Base-by-base conservation (phyloP, 2,888 invertebrate species). In the Hyles lineata region DNA sequence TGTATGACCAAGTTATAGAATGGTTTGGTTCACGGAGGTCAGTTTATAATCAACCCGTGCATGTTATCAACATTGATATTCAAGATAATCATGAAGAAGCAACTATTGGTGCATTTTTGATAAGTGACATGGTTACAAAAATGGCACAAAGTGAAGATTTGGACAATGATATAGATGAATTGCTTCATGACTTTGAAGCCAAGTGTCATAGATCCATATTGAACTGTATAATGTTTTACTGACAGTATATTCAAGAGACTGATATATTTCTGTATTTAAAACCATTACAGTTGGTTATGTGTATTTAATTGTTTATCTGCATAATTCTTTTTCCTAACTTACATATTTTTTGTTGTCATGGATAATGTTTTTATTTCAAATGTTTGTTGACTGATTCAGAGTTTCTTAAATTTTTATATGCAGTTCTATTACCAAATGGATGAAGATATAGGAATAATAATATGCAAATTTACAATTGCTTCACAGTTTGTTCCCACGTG, bases 71-170 rank as follows among this genome's bases (percentile, higher is more conserved):
- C 90, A 97, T 99, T 80, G 99, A 99, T 88, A 99, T 99, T 83
- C 99, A 98, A 90, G 99, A 99, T 94, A 99, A 99, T 93, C 99
- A 99, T 80, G 99, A 99, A 90, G 99, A 99, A 92, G 99, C 99
- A 0, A 98, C 99, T 4, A 97, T 99, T 86, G 99, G 99, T 78
- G 99, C 99, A 55, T 99, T 99, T 94, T 95, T 99, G 82, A 99
- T 99, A 79, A 98, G 98, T 92, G 99, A 99, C 92, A 96, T 99
- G 94, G 98, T 99, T 79, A 96, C 97, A 73, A 97, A 98, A 96
- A 96, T 99, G 95, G 96, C 97, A 21, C 97, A 97, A 88, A 97
- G 97, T 84, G 97, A 98, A 75, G 99, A 99, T 90, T 93, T 99
- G 85, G 99, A 99, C 89, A 98, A 99, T 94, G 99, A 99, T 87